A percentile compares a stretch with the other conserved stretches of the same genome.
These are phyloP conservation scores for Parnassius glacialis DNA, from an alignment of 2,888 invertebrate genomes.

Conservation along the genomic window DNA sequence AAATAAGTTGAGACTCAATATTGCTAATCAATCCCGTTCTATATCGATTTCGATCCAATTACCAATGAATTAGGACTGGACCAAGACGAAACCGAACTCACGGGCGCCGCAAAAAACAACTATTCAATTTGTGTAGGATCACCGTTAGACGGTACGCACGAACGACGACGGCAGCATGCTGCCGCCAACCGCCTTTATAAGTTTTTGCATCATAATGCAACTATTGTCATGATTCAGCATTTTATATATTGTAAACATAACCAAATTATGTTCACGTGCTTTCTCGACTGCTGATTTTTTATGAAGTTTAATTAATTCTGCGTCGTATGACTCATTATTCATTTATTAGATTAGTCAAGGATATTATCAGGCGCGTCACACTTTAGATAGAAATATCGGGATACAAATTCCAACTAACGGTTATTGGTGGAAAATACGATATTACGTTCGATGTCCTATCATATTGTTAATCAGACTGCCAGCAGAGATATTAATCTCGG, in stretches of 20 bases:
- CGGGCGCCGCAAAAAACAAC: constrained; percentile 55
- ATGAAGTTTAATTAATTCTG: constrained; percentile 56
- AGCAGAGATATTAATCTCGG: constrained; percentile 60
- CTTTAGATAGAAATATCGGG: constrained; percentile 12
- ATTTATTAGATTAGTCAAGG: constrained; percentile 40
- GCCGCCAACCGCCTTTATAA: constrained; percentile 44
- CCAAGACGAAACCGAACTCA: constrained; percentile 52
- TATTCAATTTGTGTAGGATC: constrained; percentile 64
- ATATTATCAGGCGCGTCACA: constrained; percentile 4
- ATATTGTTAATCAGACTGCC: constrained; percentile 43
- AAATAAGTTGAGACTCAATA: constrained; percentile 30
- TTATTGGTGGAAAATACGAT: constrained; percentile 39
- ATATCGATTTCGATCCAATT: constrained; percentile 59
- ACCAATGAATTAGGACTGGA: constrained; percentile 58
- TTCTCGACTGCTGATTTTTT: constrained; percentile 53
- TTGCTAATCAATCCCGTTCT: constrained; percentile 36
- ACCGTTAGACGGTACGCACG: constrained; percentile 73
- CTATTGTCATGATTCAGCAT: constrained; percentile 62
- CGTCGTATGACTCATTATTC: constrained; percentile 44
- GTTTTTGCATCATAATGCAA: constrained; percentile 74
- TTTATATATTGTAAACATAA: constrained; percentile 65
- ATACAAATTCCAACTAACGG: constrained; percentile 12
- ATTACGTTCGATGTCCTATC: constrained; percentile 37
- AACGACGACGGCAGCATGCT: constrained; percentile 42
- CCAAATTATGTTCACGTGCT: constrained; percentile 64